These are phyloP conservation scores for Oostethus manadensis DNA, from an alignment of 2,113 vertebrate genomes.

Conservation along the genomic window DNA sequence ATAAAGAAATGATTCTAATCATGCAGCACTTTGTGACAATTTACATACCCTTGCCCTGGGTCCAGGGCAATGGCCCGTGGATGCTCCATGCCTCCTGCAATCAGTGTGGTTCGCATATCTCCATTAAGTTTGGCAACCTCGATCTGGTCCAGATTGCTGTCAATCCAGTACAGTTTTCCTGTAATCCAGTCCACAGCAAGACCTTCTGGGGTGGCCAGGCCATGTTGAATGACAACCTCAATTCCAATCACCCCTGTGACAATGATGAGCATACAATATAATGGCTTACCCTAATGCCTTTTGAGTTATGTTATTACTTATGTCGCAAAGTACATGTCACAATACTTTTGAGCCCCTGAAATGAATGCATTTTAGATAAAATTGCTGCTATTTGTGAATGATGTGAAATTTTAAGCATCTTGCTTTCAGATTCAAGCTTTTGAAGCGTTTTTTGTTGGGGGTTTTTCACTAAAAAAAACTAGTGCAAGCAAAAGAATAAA, in stretches of 20 bases:
- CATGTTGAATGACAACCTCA: slow-evolving; percentile 93
- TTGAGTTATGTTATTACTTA: too few relatives aligned
- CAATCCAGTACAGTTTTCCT: slow-evolving; percentile 97
- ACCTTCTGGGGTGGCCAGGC: slow-evolving; percentile 94
- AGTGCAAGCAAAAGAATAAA: slow-evolving; percentile 26
- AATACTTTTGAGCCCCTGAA: too few relatives aligned
- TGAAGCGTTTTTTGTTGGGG: neutral
- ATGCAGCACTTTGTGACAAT: neutral
- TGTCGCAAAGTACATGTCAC: too few relatives aligned
- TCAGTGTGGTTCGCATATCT: slow-evolving; percentile 86
- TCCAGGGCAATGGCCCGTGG: slow-evolving; percentile 94
- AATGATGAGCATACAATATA: neutral
- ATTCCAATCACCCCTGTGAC: slow-evolving; percentile 84
- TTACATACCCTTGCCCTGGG: slow-evolving; percentile 87
- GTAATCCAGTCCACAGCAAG: slow-evolving; percentile 97
- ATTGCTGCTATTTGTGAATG: too few relatives aligned
- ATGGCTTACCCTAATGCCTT: too few relatives aligned
- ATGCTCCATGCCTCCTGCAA: slow-evolving; percentile 96
- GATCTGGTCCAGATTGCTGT: slow-evolving; percentile 98
- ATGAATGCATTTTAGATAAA: too few relatives aligned
- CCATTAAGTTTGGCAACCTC: slow-evolving; percentile 95
- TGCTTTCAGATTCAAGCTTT: slow-evolving; percentile 24
- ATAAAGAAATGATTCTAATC: neutral
- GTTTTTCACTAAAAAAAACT: slow-evolving; percentile 12
- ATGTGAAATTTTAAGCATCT: too few relatives aligned